Evolutionary conservation across 2,888 invertebrate genomes (phyloP), one percentile per base, ranked within the genome.

Genomic region (Noctua pronuba): DNA sequence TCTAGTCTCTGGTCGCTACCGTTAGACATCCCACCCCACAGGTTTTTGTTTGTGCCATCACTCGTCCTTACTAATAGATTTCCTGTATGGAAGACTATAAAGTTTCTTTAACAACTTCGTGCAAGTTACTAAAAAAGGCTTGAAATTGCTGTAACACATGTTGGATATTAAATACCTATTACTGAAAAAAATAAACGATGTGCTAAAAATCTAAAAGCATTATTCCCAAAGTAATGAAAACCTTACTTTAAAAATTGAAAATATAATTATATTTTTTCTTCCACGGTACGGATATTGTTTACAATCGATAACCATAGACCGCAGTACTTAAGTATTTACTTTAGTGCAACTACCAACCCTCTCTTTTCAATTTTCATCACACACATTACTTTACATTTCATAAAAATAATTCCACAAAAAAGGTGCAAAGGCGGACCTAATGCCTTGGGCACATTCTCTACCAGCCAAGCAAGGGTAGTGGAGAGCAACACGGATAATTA

Each of bases 1-100:
- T 74, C 78, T 80, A 83, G 81, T 74, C 38, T 74, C 75, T 82
- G 86, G 64, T 65, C 11, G 65, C 65, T 65, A 65, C 92, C 90
- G 92, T 91, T 92, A 88, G 80, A 66, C 67, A 75, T 85, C 88
- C 82, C 85, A 88, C 83, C 85, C 84, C 85, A 73, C 72, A 52
- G 67, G 83, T 82, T 83, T 79, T 89, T 88, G 68, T 88, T 78
- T 82, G 55, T 58, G 38, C 70, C 55, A 67, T 64, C 73, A 62
- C 79, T 83, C 74, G 79, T 88, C 86, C 86, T 86, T 83, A 83
- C 73, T 66, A 80, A 75, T 77, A 73, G 65, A 74, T 77, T 77
- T 69, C 66, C 69, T 70, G 46, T n/a, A 60, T 21, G 52, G 60
- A 55, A 35, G 28, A 6, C 13, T 24, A 49, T 44, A 58, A 65